These are phyloP conservation scores for Catonia carolina DNA, from an alignment of 2,888 invertebrate species.

Conservation along the genomic window DNA sequence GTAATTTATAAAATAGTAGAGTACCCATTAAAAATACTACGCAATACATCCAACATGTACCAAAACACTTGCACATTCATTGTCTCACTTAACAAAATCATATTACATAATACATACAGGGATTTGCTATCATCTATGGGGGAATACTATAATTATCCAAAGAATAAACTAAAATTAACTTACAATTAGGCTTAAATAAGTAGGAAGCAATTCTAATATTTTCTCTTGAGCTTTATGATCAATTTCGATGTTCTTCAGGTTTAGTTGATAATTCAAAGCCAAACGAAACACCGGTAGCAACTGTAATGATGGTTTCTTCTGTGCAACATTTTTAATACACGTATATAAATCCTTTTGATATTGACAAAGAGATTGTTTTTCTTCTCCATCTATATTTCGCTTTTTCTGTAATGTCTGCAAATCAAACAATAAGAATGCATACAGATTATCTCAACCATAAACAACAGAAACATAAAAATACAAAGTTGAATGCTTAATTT, in stretches of 20 bases:
- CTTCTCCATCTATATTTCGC: background rate
- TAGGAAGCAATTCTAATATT: background rate
- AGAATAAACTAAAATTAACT: too few species aligned
- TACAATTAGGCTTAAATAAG: background rate
- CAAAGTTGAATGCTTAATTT: too few species aligned
- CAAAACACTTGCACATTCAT: too few species aligned
- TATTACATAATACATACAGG: too few species aligned
- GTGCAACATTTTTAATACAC: background rate
- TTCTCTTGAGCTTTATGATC: background rate
- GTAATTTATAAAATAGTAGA: too few species aligned
- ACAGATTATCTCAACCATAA: background rate
- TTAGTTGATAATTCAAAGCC: background rate
- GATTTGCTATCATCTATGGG: too few species aligned
- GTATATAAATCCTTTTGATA: background rate
- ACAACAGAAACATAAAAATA: background rate
- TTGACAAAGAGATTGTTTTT: background rate
- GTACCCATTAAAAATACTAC: too few species aligned
- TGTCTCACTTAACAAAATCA: too few species aligned
- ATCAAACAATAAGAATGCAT: background rate
- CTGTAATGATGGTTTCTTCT: background rate
- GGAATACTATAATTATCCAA: too few species aligned
- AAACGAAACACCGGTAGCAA: background rate
- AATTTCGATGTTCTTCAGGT: background rate
- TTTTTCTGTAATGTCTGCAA: background rate
- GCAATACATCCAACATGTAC: too few species aligned